phyloP scores from a whole-genome alignment of 2,113 vertebrate species.

The Phodopus roborovskii region DNA sequence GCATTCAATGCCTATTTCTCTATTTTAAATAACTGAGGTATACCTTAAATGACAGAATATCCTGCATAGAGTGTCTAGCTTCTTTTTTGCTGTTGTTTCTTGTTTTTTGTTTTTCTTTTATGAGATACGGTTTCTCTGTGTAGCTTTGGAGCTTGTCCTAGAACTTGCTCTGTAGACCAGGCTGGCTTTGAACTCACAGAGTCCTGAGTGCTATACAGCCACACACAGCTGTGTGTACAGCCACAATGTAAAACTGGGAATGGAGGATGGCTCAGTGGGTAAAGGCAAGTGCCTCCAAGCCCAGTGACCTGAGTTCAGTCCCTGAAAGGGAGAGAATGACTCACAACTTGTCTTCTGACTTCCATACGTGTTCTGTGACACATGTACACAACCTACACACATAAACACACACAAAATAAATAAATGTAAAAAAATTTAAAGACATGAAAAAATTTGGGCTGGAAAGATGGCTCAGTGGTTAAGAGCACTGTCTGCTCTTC shows the following conservation, averaged over 20 bases:
- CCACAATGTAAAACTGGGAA: neutral
- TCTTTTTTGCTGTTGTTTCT: neutral
- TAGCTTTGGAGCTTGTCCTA: too few relatives aligned
- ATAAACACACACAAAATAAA: neutral
- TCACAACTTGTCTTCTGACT: neutral
- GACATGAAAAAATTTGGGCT: neutral
- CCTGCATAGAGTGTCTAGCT: neutral
- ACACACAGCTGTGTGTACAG: too few relatives aligned
- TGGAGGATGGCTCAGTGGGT: neutral
- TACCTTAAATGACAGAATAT: neutral
- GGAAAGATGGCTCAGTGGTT: neutral
- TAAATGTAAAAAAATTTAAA: constrained; percentile 1
- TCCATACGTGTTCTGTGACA: neutral
- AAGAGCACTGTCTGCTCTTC: neutral
- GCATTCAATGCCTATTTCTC: neutral
- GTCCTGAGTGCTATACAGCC: too few relatives aligned
- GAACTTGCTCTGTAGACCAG: too few relatives aligned
- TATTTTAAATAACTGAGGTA: neutral
- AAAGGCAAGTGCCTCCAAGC: neutral
- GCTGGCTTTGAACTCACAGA: too few relatives aligned
- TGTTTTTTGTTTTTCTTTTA: too few relatives aligned
- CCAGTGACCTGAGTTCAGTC: neutral
- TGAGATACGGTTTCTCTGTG: too few relatives aligned
- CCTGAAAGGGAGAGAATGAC: neutral
- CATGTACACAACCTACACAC: neutral